Base-by-base conservation (phyloP, 2,888 invertebrate species). In the Lobophora halterata region DNA sequence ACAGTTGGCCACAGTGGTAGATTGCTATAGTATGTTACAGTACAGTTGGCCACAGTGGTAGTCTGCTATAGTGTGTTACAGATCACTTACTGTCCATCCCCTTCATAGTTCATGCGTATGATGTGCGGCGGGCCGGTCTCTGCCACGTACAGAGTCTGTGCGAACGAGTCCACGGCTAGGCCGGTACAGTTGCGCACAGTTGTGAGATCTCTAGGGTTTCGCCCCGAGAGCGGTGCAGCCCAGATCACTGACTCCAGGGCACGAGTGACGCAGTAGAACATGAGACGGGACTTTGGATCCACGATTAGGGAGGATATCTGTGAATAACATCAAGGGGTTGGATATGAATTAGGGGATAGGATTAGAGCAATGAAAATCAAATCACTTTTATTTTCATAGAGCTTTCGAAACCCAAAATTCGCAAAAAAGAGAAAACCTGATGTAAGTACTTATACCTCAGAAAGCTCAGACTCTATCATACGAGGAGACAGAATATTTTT, bases 111-210 rank as follows among this genome's bases (percentile, higher is more conserved):
- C 58, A 80, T 68, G 61, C 52, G 68, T 71, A 88, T 56, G 17
- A 91, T 74, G 4, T 77, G 67, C 29, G 69, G 73, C 9, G 71
- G 79, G 0, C 80, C 74, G 14, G 62, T 89, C 70, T 97, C 95
- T 0, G 92, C 90, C 81, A 93, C 95, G 65, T 95, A 98, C 3
- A 98, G 71, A 10, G 71, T 51, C 90, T 82, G 58, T 88, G 55
- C 49, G 43, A 90, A 88, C 0, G 85, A 62, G 70, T 93, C 91
- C 41, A 78, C 49, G 54, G 88, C 47, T 68, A 78, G 30, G 55
- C 90, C 49, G 69, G 87, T 49, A 86, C 88, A 86, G 54, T 64
- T 62, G 53, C 60, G 40, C 5, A 76, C 46, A 1, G 65, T 41
- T 42, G 65, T 60, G 12, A 91, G 49, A 64, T 90, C 85, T 10